These are phyloP conservation scores for Drosophila infuscata DNA, from an alignment of 2,888 invertebrate species.

Conservation along the genomic window DNA sequence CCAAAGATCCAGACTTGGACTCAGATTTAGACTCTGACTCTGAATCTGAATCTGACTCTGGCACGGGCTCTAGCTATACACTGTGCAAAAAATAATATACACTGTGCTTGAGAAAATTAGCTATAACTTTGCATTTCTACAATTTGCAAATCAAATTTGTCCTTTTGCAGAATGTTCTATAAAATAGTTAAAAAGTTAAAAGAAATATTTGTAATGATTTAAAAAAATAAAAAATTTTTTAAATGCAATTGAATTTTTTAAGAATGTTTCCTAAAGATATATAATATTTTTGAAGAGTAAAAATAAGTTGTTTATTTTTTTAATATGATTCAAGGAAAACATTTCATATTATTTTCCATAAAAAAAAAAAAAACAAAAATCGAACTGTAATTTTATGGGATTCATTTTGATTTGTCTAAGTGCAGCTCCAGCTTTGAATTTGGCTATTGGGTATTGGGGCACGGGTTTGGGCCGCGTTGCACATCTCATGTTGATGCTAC, in stretches of 20 bases:
- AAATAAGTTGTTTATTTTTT: background rate
- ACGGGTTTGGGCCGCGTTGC: slow-evolving; percentile 42
- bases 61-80: slow-evolving; percentile 5
- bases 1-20: slow-evolving; percentile 22
- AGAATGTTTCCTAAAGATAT: background rate
- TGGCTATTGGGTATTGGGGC: slow-evolving; percentile 27
- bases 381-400: background rate
- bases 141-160: background rate
- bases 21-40: slow-evolving; percentile 37
- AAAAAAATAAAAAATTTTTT: background rate
- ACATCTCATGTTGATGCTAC: slow-evolving; percentile 80
- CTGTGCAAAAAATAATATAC: background rate
- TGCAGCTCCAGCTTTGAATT: slow-evolving; percentile 1
- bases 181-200: background rate
- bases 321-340: background rate
- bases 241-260: background rate
- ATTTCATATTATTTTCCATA: background rate
- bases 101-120: background rate
- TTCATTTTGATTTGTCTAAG: background rate
- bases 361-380: background rate
- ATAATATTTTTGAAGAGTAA: background rate
- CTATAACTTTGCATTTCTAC: background rate
- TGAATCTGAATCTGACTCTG: background rate
- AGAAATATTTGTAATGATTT: too few species aligned
- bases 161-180: too few species aligned